Evolutionary conservation across 2,113 vertebrate species (phyloP).

Genomic region (Tonatia bakeri): DNA sequence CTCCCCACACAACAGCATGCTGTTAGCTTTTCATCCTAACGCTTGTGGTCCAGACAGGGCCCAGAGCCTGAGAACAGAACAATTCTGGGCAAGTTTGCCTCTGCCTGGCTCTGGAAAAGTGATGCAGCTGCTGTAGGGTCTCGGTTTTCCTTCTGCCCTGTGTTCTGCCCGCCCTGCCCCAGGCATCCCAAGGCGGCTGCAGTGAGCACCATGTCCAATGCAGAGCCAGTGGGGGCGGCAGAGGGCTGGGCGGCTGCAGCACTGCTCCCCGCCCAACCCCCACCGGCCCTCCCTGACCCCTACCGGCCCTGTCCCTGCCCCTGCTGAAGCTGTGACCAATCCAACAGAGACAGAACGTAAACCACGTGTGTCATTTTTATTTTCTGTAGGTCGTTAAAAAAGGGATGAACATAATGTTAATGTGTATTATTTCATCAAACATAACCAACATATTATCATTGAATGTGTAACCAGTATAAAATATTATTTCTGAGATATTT

Average conservation of each 20-base stretch:
- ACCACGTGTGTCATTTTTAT: neutral
- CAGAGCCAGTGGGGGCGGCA: neutral
- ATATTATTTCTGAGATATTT: neutral
- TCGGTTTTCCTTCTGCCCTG: neutral
- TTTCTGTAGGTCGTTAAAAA: neutral
- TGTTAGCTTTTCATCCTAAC: neutral
- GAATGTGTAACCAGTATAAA: neutral
- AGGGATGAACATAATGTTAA: neutral
- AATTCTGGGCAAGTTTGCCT: neutral
- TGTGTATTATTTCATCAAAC: neutral
- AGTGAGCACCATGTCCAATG: accelerated
- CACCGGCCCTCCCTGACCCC: neutral
- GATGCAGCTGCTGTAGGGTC: neutral
- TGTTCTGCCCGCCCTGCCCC: neutral
- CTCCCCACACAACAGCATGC: neutral
- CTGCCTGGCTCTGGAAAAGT: neutral
- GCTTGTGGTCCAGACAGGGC: neutral
- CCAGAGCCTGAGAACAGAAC: neutral
- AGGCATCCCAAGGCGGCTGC: neutral
- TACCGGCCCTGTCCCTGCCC: neutral
- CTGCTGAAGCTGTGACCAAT: neutral
- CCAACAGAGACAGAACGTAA: neutral
- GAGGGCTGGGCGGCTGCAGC: neutral
- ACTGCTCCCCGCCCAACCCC: neutral
- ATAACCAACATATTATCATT: neutral